Evolutionary conservation across 1,140 invertebrate genomes (phyloP).

Genomic region (Oedothorax gibbosus): DNA sequence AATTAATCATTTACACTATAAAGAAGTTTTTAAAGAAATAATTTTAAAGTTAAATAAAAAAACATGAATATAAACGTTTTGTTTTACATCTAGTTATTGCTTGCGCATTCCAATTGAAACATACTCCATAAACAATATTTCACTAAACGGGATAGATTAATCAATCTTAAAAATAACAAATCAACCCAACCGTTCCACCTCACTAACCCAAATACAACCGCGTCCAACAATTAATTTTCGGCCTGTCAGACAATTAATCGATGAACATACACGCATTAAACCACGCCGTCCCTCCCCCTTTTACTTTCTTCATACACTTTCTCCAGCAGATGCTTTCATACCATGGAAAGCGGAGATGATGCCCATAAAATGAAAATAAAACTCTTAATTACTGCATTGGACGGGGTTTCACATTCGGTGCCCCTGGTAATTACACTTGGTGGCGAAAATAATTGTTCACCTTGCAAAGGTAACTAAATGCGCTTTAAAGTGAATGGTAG

Average conservation of each 20-base stretch:
- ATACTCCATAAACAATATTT: no score
- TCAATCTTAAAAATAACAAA: no score
- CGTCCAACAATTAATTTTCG: not conserved
- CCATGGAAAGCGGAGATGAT: not conserved
- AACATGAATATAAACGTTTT: no score
- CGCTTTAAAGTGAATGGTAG: no score
- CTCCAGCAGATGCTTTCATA: not conserved
- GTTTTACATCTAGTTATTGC: no score
- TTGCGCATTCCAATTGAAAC: no score
- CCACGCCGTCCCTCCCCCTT: not conserved
- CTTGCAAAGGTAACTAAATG: not conserved
- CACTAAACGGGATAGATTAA: no score
- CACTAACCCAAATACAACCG: no score
- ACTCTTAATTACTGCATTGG: conserved; percentile 19
- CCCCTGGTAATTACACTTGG: conserved; percentile 20
- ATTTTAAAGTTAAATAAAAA: no score
- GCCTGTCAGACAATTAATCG: conserved; percentile 1
- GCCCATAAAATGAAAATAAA: conserved; percentile 34
- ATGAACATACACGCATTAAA: conserved; percentile 11
- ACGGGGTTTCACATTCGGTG: conserved; percentile 13
- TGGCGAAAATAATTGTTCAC: conserved; percentile 21
- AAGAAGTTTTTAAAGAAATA: no score
- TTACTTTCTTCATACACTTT: not conserved
- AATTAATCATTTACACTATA: no score
- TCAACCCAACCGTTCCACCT: no score